Evolutionary conservation across 1,140 invertebrate genomes (phyloP).

Genomic region (Drosophila saltans): DNA sequence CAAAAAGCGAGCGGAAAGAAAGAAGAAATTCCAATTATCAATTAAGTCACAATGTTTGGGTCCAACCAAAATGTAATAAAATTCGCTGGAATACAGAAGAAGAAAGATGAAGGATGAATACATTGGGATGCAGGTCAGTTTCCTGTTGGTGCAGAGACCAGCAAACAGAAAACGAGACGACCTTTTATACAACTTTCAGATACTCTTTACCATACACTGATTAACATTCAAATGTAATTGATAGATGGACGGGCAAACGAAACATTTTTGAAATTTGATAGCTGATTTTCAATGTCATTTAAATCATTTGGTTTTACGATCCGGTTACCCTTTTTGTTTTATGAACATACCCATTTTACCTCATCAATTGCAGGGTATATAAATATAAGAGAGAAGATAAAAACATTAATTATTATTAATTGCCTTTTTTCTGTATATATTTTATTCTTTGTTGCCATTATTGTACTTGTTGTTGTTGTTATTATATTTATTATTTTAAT

Average conservation of each 20-base stretch:
- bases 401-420: constrained; percentile 82
- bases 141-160: constrained; percentile 42
- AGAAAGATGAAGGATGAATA: constrained; percentile 26
- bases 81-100: constrained; percentile 36
- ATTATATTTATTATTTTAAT: constrained; percentile 51
- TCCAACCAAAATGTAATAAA: constrained; percentile 66
- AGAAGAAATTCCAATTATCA: constrained; percentile 77
- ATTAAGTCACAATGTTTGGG: constrained; percentile 65
- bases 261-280: too few relatives aligned
- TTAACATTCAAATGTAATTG: too few relatives aligned
- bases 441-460: constrained; percentile 30
- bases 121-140: constrained; percentile 28
- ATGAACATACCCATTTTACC: background rate
- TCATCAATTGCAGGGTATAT: background rate
- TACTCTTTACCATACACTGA: background rate
- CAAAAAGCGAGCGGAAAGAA: background rate
- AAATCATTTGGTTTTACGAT: too few relatives aligned
- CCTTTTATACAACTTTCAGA: background rate
- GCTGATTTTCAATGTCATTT: too few relatives aligned
- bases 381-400: constrained; percentile 64
- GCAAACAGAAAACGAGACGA: constrained; percentile 24
- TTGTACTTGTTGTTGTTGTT: constrained; percentile 59
- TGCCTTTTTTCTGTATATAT: constrained; percentile 60
- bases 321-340: too few relatives aligned
- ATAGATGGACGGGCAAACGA: too few relatives aligned